Evolutionary conservation across 2,113 vertebrate species (phyloP), one percentile per base, ranked within the genome.

Genomic region (Cygnus atratus): DNA sequence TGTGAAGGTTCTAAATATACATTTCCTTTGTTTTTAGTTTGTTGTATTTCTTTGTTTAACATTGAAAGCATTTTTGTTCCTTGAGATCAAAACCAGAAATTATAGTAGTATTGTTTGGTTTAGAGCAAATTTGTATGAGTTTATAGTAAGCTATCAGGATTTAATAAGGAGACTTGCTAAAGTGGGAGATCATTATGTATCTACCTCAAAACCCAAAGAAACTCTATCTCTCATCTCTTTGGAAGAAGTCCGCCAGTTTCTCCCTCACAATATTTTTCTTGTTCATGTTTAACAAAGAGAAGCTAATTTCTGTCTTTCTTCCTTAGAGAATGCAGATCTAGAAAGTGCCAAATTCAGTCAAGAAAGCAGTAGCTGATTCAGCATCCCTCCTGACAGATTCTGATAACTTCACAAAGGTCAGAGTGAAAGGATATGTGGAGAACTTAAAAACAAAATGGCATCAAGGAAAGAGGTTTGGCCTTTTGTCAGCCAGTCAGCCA

Each of bases 291-390:
- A 96, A 71, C 80, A 89, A 39, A 61, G 37, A 95, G 67, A 84
- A 93, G 95, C 74, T 87, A 94, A 94, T 95, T 77, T 73, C 84
- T 93, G 70, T 55, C 92, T 86, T 87, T 71, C 80, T 91, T 87
- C 65, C 54, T 82, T 73, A 70, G 88, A 67, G 66, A 92, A 66
- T 6, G 1, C 25, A 84, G 86, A 59, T 52, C 41, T 74, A 93
- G 44, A 80, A 93, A 91, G 87, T 91, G 91, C 74, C 96, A 94
- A 67, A 91, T 85, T 73, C 55, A 91, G 87, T 80, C 87, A 92
- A 0, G 0, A 74, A 95, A 94, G 84, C 58, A 79, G 66, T 66
- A 70, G 43, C 77, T 79, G 46, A 17, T 66, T 85, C 67, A 83
- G 14, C 58, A 72, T 84, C 41, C n/a, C 39, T 82, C 37, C 33